Evolutionary conservation across 2,113 vertebrate species (phyloP).

Genomic region (Alces alces): DNA sequence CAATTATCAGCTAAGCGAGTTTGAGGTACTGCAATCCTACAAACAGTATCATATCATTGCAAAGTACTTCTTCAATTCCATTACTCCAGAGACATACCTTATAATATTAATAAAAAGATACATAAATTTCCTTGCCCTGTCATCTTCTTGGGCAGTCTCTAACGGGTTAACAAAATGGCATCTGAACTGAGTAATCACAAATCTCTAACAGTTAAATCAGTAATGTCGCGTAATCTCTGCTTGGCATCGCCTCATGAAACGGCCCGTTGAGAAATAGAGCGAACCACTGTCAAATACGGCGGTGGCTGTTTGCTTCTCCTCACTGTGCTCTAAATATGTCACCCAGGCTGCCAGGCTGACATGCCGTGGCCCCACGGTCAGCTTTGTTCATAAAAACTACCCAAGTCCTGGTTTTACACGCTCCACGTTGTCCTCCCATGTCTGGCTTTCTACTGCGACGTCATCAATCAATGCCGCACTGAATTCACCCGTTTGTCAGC

Average conservation of each 20-base stretch:
- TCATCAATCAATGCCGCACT: slow-evolving; percentile 64
- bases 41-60: not conserved
- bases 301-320: not conserved
- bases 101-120: not conserved
- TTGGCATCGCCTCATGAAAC: not conserved
- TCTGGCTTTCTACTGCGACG: slow-evolving; percentile 8
- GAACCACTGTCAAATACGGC: not conserved
- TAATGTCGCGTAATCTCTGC: not conserved
- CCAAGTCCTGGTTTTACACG: slow-evolving; percentile 52
- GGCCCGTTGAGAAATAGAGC: not conserved
- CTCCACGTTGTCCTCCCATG: not conserved
- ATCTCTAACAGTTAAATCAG: not conserved
- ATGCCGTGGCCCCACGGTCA: slow-evolving; percentile 45
- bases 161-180: not conserved
- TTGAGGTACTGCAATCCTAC: not conserved
- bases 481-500: slow-evolving; percentile 38
- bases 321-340: slow-evolving; percentile 32
- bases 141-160: not conserved
- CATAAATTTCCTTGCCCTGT: not conserved
- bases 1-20: too few species aligned
- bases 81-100: not conserved
- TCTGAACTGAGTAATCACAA: not conserved
- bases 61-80: not conserved
- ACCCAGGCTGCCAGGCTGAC: slow-evolving; percentile 41
- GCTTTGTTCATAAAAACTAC: slow-evolving; percentile 48